Evolutionary conservation across 2,797 vertebrate species (phyloP).

Genomic region (Coluber constrictor): DNA sequence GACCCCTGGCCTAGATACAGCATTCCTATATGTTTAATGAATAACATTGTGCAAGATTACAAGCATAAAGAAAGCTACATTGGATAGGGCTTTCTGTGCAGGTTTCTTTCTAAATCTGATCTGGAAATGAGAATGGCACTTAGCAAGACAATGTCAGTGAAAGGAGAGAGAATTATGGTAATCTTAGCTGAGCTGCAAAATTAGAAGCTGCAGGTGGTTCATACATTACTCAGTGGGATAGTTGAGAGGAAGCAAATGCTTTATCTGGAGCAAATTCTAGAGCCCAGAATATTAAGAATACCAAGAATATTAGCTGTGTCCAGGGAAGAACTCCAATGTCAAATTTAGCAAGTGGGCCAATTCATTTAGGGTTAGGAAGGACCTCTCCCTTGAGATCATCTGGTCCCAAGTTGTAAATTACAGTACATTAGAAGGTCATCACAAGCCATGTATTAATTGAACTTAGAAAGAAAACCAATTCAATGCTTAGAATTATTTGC

Average conservation of each 20-base stretch:
- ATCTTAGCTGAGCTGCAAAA: not conserved
- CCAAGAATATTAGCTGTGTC: not conserved
- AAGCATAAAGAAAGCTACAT: not conserved
- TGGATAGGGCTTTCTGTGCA: not conserved
- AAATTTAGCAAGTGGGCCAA: not conserved
- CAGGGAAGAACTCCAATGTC: not conserved
- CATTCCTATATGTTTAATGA: not conserved
- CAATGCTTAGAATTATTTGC: not conserved
- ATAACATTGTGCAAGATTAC: not conserved
- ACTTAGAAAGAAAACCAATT: not conserved
- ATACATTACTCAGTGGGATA: not conserved
- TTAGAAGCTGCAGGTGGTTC: not conserved
- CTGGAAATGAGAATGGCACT: not conserved
- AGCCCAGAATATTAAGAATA: not conserved
- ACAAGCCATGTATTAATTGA: not conserved
- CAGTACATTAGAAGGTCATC: not conserved
- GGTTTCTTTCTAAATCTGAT: not conserved
- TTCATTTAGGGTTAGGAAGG: not conserved
- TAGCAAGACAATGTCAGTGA: not conserved
- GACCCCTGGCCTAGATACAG: not conserved
- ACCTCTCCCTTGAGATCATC: not conserved
- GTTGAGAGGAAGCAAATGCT: not conserved
- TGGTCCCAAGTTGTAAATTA: not conserved
- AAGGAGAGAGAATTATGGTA: not conserved
- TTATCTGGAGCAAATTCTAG: not conserved